Evolutionary conservation across 2,888 invertebrate genomes (phyloP), one percentile per base, ranked within the genome.

Genomic region (Oxytorus armatus): DNA sequence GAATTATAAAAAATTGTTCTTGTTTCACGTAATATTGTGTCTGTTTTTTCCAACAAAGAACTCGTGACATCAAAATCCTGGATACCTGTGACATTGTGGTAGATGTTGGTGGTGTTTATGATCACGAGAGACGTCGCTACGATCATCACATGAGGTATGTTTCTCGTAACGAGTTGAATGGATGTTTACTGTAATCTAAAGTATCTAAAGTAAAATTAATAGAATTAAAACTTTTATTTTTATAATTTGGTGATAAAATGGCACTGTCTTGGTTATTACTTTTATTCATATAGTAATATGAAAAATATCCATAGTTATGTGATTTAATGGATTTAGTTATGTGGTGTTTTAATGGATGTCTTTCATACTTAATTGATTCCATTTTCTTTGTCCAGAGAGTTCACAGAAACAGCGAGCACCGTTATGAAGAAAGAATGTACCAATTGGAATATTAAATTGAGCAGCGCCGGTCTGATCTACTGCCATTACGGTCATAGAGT

Each of bases 401-500:
- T 90, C 39, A 84, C 29, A 0, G 89, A 90, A 77, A 86, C 90
- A 0, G 72, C 85, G 5, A 87, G 84, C 51, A 88, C 89, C 0
- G 86, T 92, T 4, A 81, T 90, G 23, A 90, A 90, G 10, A 90
- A 91, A 65, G 88, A 92, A 70, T 86, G 81, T 0, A 87, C 85
- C 10, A 44, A 87, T 3, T 92, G 91, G 88, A 89, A 88, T 7
- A 94, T 93, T 81, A 97, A 97, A 91, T 93, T 99, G 66, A 99
- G 98, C 92, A 98, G 98, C 85, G 99, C 99, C 1, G 99, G 99
- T 0, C 93, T 99, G 21, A 92, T 99, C 11, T 99, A 97, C 89
- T 95, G 96, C 47, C 97, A 96, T 90, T 99, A 96, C 91, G 99
- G 99, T 0, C 94, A 96, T 86, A 93, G 95, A 83, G 93, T 99